Percentiles rank a stretch among this genome's conserved stretches.
phyloP scores from a whole-genome alignment of 2,113 vertebrate genomes.

The Tamias sibiricus region DNA sequence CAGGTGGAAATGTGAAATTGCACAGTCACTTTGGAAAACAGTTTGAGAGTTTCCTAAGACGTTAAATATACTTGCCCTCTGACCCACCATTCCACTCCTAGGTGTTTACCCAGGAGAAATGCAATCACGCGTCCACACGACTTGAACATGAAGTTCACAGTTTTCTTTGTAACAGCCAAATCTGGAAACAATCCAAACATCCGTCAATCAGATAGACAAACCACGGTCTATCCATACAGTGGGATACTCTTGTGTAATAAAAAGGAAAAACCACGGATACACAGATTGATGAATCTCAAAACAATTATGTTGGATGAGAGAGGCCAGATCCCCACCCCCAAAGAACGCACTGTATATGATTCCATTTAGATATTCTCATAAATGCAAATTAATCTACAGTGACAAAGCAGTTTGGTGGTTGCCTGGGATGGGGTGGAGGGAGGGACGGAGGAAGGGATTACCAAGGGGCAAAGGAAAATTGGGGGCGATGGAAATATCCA shows the following conservation, averaged over 20 bases:
- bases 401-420: no score
- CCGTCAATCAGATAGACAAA: constrained; percentile 44
- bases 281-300: neutral
- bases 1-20: neutral
- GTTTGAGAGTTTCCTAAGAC: neutral
- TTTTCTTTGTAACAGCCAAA: constrained; percentile 19
- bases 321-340: neutral
- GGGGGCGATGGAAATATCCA: rapidly evolving
- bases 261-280: neutral
- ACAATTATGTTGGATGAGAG: neutral
- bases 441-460: neutral
- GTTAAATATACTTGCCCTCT: neutral
- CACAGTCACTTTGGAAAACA: neutral
- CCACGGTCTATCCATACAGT: neutral
- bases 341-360: rapidly evolving
- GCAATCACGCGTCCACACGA: neutral
- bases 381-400: neutral
- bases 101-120: neutral
- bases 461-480: neutral
- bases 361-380: neutral
- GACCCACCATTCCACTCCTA: neutral
- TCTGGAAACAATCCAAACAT: constrained; percentile 42
- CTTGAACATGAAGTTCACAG: neutral
- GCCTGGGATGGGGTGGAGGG: rapidly evolving
- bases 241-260: neutral